Evolutionary conservation across 2,888 invertebrate genomes (phyloP), one percentile per base, ranked within the genome.

Genomic region (Cyrtodaria siliqua): DNA sequence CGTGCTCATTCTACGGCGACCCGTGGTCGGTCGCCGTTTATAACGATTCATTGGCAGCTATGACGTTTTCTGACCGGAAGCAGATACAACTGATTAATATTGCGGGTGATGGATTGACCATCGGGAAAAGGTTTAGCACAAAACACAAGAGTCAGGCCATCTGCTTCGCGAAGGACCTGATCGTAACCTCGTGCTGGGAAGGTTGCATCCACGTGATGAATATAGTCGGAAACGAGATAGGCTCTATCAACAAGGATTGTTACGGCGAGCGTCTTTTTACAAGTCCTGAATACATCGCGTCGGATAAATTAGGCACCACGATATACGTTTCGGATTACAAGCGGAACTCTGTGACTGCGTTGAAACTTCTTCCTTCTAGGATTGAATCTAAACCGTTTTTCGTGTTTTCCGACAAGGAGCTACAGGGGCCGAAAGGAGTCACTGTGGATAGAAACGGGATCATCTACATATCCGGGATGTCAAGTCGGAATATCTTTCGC

Each of bases 381-480:
- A 72, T 80, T 4, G 76, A 80, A 9, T 67, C 49, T 20, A 70
- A 63, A 47, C 80, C 80, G 20, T 40, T 29, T 4, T 80, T 77
- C 53, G 74, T 77, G 2, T 80, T 77, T 56, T 69, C 55, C 2
- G 53, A 80, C 50, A 42, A 57, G n/a, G 76, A 76, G 14, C 68
- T 80, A 0, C 27, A 60, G 18, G 80, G 80, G 18, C 76, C 80
- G 16, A 80, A 80, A 56, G 80, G 80, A 0, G 60, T 77, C 1
- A 27, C 70, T 0, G 76, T 80, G 0, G 80, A 77, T 38, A 29
- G 26, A 8, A 38, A 67, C 38, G 80, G 76, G 20, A 29, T 62
- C 38, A 20, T 80, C 14, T 80, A 80, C 56, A 52, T 80, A 16
- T 80, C 80, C 44, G 80, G 80, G n/a, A 80, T 80, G 80, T 61